Conservation (phyloP, 2,113 vertebrate genomes). For the Ptilonorhynchus violaceus region DNA sequence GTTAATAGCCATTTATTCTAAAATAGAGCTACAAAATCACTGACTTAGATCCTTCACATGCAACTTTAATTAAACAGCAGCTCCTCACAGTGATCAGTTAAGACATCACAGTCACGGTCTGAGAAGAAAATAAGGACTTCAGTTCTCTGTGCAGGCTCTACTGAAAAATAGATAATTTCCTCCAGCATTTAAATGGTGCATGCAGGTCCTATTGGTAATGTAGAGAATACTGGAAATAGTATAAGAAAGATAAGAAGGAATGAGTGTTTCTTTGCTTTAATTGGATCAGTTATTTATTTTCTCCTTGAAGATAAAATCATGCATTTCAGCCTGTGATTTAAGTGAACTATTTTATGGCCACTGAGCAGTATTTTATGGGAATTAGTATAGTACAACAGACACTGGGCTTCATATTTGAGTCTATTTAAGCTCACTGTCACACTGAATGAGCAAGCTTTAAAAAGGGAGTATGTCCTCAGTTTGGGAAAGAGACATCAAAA, state of each 20-base stretch:
- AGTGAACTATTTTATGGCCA: not conserved
- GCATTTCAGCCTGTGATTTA: not conserved
- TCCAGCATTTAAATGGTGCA: not conserved
- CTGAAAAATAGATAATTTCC: not conserved
- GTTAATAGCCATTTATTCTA: not conserved
- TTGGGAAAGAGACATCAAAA: not conserved
- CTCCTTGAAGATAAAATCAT: not conserved
- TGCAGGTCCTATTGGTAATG: not conserved
- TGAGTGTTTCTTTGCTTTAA: not conserved
- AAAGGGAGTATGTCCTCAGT: not conserved
- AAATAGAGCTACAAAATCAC: not conserved
- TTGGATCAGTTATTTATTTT: not conserved
- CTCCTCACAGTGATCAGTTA: not conserved
- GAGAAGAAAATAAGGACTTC: not conserved
- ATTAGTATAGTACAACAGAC: not conserved
- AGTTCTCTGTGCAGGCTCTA: not conserved
- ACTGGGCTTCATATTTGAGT: not conserved
- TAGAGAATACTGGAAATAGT: not conserved
- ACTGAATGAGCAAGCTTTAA: not conserved
- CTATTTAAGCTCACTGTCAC: not conserved
- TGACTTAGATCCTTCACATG: not conserved
- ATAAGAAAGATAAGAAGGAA: not conserved
- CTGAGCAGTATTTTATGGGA: not conserved
- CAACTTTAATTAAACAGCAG: not conserved
- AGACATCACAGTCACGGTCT: not conserved